phyloP scores from a whole-genome alignment of 2,888 invertebrate genomes.

The Eurytoma adleriae region DNA sequence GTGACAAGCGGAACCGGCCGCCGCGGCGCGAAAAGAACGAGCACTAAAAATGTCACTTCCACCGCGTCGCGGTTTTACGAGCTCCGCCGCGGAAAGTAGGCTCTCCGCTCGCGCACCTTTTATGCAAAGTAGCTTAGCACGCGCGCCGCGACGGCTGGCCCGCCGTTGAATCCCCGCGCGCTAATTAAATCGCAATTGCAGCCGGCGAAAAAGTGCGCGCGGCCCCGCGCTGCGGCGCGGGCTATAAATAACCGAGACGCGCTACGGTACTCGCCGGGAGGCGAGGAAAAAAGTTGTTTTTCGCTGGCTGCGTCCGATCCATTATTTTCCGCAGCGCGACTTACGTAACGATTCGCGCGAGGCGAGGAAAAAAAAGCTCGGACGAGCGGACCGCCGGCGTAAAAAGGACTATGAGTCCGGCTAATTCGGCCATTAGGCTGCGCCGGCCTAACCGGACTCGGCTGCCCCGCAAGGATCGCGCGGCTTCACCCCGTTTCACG shows the following conservation, averaged over 20 bases:
- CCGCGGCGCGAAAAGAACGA: background rate
- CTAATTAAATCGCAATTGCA: slow-evolving; percentile 5
- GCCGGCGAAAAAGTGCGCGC: background rate
- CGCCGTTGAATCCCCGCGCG: background rate
- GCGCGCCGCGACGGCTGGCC: background rate
- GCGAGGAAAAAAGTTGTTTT: slow-evolving; percentile 4
- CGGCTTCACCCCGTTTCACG: too few relatives aligned
- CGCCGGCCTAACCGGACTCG: too few relatives aligned
- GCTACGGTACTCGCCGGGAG: too few relatives aligned
- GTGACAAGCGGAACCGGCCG: background rate
- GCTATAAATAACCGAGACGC: slow-evolving; percentile 12
- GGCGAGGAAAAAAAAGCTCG: background rate
- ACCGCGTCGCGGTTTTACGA: background rate
- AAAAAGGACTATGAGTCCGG: too few relatives aligned
- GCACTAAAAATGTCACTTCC: background rate
- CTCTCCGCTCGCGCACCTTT: too few relatives aligned
- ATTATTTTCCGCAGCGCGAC: slow-evolving; percentile 15
- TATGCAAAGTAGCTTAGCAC: background rate
- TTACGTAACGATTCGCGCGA: background rate
- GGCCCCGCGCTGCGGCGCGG: background rate
- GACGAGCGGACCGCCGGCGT: too few relatives aligned
- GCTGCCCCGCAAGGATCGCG: too few relatives aligned
- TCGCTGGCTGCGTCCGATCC: background rate
- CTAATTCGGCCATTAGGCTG: too few relatives aligned
- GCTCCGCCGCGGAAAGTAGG: background rate